Evolutionary conservation across 2,888 invertebrate species (phyloP).

Genomic region (Drosophila demipolita): DNA sequence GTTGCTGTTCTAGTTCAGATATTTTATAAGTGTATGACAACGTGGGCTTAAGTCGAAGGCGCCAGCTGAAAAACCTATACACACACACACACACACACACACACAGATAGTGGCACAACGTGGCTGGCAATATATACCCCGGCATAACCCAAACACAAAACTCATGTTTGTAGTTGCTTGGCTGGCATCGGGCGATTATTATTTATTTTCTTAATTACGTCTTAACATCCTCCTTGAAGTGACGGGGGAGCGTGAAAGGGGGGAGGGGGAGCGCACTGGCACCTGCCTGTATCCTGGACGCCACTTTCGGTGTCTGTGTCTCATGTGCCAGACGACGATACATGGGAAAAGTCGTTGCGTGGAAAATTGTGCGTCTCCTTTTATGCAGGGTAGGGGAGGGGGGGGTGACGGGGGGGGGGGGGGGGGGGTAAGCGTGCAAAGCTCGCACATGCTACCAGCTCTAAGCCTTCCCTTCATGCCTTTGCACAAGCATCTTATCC

Average conservation of each 20-base stretch:
- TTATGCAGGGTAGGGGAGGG: neutral
- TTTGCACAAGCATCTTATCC: conserved; percentile 66
- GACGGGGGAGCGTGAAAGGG: conserved; percentile 27
- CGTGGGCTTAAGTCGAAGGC: conserved; percentile 71
- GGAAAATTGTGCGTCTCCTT: conserved; percentile 68
- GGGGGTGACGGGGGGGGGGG: neutral
- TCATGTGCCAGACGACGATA: conserved; percentile 63
- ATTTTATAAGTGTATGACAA: conserved; percentile 76
- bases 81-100: conserved; percentile 1
- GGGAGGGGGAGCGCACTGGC: conserved; percentile 23
- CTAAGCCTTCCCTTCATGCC: conserved; percentile 71
- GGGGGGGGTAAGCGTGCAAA: conserved; percentile 17
- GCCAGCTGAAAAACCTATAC: conserved; percentile 49
- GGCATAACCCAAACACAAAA: conserved; percentile 13
- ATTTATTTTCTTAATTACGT: conserved; percentile 83
- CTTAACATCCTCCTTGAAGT: conserved; percentile 68
- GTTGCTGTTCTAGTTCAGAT: conserved; percentile 63
- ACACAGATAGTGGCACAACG: neutral
- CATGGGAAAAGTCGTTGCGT: conserved; percentile 58
- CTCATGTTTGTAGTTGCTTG: conserved; percentile 35
- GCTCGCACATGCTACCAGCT: conserved; percentile 74
- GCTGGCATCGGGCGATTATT: conserved; percentile 78
- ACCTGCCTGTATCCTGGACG: conserved; percentile 49
- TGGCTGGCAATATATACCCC: neutral
- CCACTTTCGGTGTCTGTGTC: conserved; percentile 39